Evolutionary conservation across 2,113 vertebrate genomes (phyloP).

Genomic region (Pedionomus torquatus): DNA sequence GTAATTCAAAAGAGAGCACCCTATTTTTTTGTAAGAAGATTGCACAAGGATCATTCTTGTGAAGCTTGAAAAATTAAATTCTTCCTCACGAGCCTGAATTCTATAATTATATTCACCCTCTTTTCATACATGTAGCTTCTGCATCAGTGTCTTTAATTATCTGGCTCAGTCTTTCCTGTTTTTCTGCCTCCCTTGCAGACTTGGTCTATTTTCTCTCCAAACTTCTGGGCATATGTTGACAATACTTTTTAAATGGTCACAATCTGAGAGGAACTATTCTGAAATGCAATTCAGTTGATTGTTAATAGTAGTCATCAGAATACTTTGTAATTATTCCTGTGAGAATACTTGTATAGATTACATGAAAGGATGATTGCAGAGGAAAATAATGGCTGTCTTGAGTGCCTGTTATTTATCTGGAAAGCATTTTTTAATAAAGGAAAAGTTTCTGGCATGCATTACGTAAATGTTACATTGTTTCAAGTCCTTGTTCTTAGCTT

Average conservation of each 20-base stretch:
- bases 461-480: slow-evolving; percentile 57
- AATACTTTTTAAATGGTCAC: slow-evolving; percentile 57
- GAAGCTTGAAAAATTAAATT: background rate
- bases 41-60: background rate
- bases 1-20: background rate
- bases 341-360: slow-evolving; percentile 67
- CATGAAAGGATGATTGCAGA: slow-evolving; percentile 70
- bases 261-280: slow-evolving; percentile 58
- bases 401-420: slow-evolving; percentile 63
- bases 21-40: background rate
- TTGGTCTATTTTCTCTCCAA: slow-evolving; percentile 33
- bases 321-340: slow-evolving; percentile 64
- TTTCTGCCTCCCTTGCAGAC: background rate
- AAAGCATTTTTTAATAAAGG: slow-evolving; percentile 63
- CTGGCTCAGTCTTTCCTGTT: background rate
- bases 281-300: slow-evolving; percentile 65
- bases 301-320: slow-evolving; percentile 70
- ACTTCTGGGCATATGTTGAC: slow-evolving; percentile 49
- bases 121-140: background rate
- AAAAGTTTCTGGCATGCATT: slow-evolving; percentile 52
- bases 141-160: slow-evolving; percentile 17
- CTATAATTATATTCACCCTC: background rate
- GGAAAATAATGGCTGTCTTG: slow-evolving; percentile 66
- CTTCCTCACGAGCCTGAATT: background rate
- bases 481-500: slow-evolving; percentile 37